Conservation (phyloP, 2,113 vertebrate species). For the Corythornis cristatus region DNA sequence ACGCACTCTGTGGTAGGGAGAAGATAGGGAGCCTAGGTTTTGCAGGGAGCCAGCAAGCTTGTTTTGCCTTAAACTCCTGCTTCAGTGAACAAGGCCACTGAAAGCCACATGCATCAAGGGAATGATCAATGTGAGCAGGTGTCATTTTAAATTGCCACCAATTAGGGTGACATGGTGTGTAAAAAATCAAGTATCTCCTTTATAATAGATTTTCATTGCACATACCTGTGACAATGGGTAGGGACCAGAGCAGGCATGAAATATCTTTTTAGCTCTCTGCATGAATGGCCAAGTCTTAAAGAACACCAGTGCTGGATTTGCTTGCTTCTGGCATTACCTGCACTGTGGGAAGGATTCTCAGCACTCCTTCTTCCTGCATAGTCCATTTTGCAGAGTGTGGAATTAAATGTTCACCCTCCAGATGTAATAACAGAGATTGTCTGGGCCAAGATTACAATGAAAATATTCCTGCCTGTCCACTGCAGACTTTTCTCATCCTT, state of each 20-base stretch:
- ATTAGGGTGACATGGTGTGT: neutral
- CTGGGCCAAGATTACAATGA: neutral
- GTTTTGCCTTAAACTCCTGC: neutral
- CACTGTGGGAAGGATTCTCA: neutral
- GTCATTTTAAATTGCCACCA: neutral
- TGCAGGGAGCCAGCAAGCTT: neutral
- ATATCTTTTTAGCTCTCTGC: neutral
- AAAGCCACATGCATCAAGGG: neutral
- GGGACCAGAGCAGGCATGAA: neutral
- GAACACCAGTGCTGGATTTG: neutral
- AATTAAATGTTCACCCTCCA: neutral
- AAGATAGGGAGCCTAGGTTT: neutral
- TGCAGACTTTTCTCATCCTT: neutral
- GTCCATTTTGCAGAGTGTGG: neutral
- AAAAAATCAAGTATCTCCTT: neutral
- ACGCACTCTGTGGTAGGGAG: fast-evolving
- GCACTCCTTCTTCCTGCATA: neutral
- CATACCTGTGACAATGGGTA: neutral
- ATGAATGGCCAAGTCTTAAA: neutral
- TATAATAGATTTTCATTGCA: neutral
- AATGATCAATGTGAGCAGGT: neutral
- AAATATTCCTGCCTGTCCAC: neutral
- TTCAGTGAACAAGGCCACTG: neutral
- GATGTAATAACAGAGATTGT: neutral
- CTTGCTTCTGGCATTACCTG: neutral